These are phyloP conservation scores for Polymixis lichenea DNA, from an alignment of 2,888 invertebrate species.

Conservation along the genomic window DNA sequence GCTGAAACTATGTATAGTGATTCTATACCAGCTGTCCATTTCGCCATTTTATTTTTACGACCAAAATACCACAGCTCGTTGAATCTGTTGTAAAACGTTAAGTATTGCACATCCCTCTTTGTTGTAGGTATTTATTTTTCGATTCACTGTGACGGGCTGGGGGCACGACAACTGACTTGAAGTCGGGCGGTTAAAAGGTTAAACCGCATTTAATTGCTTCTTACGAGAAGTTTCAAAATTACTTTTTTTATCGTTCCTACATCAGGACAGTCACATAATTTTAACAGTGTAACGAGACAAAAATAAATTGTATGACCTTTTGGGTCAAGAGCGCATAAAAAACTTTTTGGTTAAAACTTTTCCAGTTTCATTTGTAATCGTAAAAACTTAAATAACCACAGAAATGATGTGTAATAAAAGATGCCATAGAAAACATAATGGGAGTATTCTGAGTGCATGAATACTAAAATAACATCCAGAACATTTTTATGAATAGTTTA, in stretches of 20 bases:
- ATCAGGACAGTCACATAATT: conserved; percentile 21
- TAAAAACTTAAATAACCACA: conserved; percentile 56
- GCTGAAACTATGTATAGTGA: too few species aligned
- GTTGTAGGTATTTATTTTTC: too few species aligned
- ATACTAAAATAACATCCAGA: conserved; percentile 51
- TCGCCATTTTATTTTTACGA: too few species aligned
- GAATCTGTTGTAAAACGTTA: too few species aligned
- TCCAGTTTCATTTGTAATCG: conserved; percentile 45
- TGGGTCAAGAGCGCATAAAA: conserved; percentile 43
- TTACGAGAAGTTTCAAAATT: conserved; percentile 27
- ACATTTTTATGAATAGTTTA: conserved; percentile 47
- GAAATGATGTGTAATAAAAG: conserved; percentile 53
- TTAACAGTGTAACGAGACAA: conserved; percentile 34
- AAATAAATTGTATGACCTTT: conserved; percentile 62
- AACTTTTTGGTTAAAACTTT: conserved; percentile 37
- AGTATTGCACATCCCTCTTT: too few species aligned
- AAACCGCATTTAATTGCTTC: conserved; percentile 8
- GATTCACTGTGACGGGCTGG: too few species aligned
- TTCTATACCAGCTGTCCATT: too few species aligned
- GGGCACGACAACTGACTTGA: too few species aligned
- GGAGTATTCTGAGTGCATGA: conserved; percentile 41
- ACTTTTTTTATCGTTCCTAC: conserved; percentile 41
- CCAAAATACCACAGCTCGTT: too few species aligned
- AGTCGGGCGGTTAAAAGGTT: too few species aligned
- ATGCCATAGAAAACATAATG: conserved; percentile 43